Conservation (phyloP, 1,140 invertebrate species). For the Leguminivora glycinivorella region DNA sequence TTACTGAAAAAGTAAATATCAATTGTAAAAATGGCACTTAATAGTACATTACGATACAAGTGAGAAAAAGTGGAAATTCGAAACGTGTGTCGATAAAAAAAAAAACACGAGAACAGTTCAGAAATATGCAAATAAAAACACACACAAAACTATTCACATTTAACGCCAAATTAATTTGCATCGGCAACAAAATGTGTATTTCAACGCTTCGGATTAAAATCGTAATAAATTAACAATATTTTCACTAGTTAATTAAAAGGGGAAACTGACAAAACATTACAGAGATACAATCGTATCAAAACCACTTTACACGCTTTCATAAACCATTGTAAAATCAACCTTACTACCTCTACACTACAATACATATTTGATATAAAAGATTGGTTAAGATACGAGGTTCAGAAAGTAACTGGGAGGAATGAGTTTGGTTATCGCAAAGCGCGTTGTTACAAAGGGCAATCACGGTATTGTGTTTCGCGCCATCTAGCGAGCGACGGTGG, state of each 20-base stretch:
- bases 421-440: conserved; percentile 18
- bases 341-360: background rate
- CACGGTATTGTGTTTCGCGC: conserved; percentile 16
- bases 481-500: background rate
- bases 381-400: background rate
- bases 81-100: too few relatives aligned
- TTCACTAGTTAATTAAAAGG: conserved; percentile 27
- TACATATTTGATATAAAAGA: background rate
- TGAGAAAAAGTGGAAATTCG: too few relatives aligned
- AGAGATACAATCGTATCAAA: background rate
- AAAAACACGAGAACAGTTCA: too few relatives aligned
- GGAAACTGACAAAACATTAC: conserved; percentile 24
- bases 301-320: background rate
- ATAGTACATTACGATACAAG: too few relatives aligned
- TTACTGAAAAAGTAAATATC: too few relatives aligned
- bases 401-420: background rate
- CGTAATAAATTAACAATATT: conserved; percentile 27
- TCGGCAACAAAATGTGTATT: background rate
- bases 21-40: too few relatives aligned
- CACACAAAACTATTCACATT: background rate
- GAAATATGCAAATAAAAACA: too few relatives aligned
- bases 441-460: conserved; percentile 17
- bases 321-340: background rate
- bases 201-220: conserved; percentile 4
- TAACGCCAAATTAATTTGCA: background rate